phyloP scores from a whole-genome alignment of 2,113 vertebrate genomes.

The Myotis lucifugus region DNA sequence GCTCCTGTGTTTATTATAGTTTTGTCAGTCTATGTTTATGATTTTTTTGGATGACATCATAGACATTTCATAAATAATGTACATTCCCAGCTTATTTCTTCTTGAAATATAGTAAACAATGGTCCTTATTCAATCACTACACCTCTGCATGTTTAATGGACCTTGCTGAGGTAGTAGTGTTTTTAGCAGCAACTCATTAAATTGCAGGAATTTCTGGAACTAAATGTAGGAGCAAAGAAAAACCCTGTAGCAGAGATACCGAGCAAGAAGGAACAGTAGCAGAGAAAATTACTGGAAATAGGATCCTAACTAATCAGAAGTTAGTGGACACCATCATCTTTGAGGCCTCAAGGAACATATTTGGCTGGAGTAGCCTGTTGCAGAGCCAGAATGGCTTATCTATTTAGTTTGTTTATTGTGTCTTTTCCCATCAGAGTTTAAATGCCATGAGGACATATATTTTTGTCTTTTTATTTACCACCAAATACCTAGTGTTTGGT shows the following conservation, averaged over 20 bases:
- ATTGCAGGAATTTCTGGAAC: conserved; percentile 42
- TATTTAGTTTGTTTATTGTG: background rate
- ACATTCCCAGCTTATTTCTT: conserved; percentile 51
- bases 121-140: background rate
- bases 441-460: background rate
- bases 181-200: conserved; percentile 60
- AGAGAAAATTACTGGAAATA: conserved; percentile 18
- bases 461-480: background rate
- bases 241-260: background rate
- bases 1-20: background rate
- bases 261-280: background rate
- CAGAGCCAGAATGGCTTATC: background rate
- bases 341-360: background rate
- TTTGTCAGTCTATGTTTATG: conserved; percentile 26
- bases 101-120: conserved; percentile 21
- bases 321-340: background rate
- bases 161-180: background rate
- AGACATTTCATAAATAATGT: conserved; percentile 58
- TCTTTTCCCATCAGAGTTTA: background rate
- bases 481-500: background rate
- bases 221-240: conserved; percentile 36
- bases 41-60: conserved; percentile 23
- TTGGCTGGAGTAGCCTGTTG: background rate
- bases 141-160: conserved; percentile 33
- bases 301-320: background rate